A percentile compares a stretch with the other conserved stretches of the same genome.
Evolutionary conservation across 30 jellyfish, hydroid and myxozoan species (phyloP).

Genomic region (Aurelia sp.): DNA sequence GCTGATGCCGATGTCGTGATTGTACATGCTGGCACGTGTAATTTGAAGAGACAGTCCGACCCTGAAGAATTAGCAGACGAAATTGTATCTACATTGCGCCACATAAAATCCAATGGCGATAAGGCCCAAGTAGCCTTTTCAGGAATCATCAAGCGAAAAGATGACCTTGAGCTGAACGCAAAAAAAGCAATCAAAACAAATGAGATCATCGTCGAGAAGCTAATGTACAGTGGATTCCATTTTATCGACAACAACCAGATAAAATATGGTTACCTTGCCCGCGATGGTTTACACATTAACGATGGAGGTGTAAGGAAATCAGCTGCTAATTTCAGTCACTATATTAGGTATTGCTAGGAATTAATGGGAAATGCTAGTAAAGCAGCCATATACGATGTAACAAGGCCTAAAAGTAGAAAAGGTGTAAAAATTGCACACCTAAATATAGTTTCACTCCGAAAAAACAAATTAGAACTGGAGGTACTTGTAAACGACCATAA

Average conservation of each 20-base stretch:
- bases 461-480: neutral
- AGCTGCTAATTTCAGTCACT: slow-evolving; percentile 13
- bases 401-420: neutral
- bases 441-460: slow-evolving; percentile 33
- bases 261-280: neutral
- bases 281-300: slow-evolving; percentile 12
- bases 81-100: slow-evolving; percentile 1
- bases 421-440: slow-evolving; percentile 18
- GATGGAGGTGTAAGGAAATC: neutral
- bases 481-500: neutral
- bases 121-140: slow-evolving; percentile 16
- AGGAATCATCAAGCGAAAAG: slow-evolving; percentile 7
- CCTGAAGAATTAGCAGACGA: neutral
- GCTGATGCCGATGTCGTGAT: slow-evolving; percentile 1
- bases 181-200: slow-evolving; percentile 14
- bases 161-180: slow-evolving; percentile 20
- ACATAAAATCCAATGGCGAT: neutral
- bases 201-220: slow-evolving; percentile 22
- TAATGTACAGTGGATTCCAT: slow-evolving; percentile 14
- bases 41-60: neutral
- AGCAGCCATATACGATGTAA: neutral
- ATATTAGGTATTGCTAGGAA: neutral
- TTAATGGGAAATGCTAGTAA: neutral
- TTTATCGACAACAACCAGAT: neutral
- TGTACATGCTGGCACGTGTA: too few species aligned